Conservation (phyloP, 1,140 invertebrate genomes). For the Alviniconcha marisindica region DNA sequence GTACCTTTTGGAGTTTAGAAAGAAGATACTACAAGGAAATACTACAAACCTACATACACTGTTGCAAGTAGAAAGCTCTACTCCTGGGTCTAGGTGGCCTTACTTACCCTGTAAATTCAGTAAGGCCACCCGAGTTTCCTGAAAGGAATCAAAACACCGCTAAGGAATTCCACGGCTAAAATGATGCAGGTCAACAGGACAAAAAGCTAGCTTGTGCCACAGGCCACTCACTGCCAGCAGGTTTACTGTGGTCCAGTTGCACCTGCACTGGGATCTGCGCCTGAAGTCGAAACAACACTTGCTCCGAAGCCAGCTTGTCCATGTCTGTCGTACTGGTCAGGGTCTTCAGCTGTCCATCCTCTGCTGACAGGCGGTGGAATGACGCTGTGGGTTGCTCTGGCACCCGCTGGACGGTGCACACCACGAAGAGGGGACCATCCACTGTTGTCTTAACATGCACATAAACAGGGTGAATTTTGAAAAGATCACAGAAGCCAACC, state of each 20-base stretch:
- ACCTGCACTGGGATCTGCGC: slow-evolving; percentile 13
- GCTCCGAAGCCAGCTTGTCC: background rate
- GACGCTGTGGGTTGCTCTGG: background rate
- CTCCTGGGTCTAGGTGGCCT: background rate
- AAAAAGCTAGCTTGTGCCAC: too few relatives aligned
- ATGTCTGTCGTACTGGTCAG: background rate
- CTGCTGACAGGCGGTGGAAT: background rate
- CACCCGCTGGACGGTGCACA: slow-evolving; percentile 9
- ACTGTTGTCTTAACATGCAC: slow-evolving; percentile 2
- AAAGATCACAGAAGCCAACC: background rate
- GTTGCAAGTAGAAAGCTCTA: too few relatives aligned
- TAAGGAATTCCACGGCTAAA: too few relatives aligned
- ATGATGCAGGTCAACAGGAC: too few relatives aligned
- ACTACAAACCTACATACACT: too few relatives aligned
- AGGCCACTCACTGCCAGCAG: slow-evolving; percentile 21
- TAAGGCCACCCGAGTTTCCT: background rate
- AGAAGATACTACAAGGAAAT: too few relatives aligned
- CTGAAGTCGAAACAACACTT: slow-evolving; percentile 12
- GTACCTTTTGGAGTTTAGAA: too few relatives aligned
- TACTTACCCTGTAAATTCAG: background rate
- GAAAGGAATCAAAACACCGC: background rate
- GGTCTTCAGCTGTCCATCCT: background rate
- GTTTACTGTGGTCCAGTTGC: slow-evolving; percentile 18
- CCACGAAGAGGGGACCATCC: background rate
- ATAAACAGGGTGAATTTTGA: background rate